Evolutionary conservation across 2,113 vertebrate species (phyloP).

Genomic region (Clarias macrocephalus): DNA sequence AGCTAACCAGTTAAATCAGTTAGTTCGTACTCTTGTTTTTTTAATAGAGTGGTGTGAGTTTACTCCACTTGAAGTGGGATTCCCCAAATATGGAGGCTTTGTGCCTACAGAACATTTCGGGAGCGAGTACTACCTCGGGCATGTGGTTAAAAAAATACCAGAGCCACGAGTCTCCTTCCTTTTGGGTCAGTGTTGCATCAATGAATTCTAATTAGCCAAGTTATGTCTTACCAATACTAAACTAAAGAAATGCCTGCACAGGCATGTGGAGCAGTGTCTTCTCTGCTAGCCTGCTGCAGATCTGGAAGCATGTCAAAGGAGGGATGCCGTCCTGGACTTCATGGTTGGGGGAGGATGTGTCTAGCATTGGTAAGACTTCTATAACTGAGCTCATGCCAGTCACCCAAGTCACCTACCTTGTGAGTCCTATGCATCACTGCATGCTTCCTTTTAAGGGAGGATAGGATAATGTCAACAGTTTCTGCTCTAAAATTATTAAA

Average conservation of each 20-base stretch:
- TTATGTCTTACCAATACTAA: neutral
- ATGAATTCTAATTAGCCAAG: neutral
- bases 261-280: conserved; percentile 63
- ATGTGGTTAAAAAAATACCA: conserved; percentile 74
- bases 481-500: neutral
- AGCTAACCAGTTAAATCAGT: neutral
- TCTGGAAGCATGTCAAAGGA: conserved; percentile 34
- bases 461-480: neutral
- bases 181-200: conserved; percentile 69
- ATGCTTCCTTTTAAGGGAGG: neutral
- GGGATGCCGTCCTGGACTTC: conserved; percentile 23
- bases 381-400: neutral
- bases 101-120: conserved; percentile 81
- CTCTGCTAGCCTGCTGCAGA: conserved; percentile 46
- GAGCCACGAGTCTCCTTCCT: conserved; percentile 81
- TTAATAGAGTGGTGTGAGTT: conserved; percentile 84
- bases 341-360: conserved; percentile 27
- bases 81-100: conserved; percentile 83
- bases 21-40: neutral
- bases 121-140: conserved; percentile 85
- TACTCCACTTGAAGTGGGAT: conserved; percentile 82
- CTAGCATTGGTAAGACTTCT: conserved; percentile 36
- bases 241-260: conserved; percentile 20
- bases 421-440: neutral
- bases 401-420: neutral